phyloP scores from a whole-genome alignment of 2,888 invertebrate genomes.

The Andrena fulva region DNA sequence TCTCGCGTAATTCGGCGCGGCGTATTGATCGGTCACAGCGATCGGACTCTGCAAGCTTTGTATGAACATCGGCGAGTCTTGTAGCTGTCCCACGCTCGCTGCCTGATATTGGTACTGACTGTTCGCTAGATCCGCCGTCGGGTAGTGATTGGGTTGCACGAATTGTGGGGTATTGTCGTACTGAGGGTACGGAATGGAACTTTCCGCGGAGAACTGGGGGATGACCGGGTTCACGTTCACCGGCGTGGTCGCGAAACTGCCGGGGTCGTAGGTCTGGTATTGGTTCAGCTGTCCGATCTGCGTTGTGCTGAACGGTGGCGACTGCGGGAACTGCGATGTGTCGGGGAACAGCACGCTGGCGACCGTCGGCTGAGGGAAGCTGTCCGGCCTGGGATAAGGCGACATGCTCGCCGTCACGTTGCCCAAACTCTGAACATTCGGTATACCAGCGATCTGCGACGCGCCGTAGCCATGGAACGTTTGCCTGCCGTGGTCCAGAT shows the following conservation, averaged over 20 bases:
- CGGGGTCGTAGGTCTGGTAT: constrained; percentile 77
- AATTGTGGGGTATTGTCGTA: constrained; percentile 77
- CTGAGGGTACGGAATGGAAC: constrained; percentile 76
- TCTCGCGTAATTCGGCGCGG: constrained; percentile 77
- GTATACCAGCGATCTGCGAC: constrained; percentile 72
- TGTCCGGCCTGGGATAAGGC: constrained; percentile 76
- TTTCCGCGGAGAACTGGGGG: constrained; percentile 77
- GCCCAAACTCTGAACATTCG: constrained; percentile 71
- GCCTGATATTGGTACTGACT: constrained; percentile 77
- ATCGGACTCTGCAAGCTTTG: constrained; percentile 79
- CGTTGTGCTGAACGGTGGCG: constrained; percentile 73
- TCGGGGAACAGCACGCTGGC: constrained; percentile 77
- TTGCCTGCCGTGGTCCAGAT: constrained; percentile 70
- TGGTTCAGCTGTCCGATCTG: constrained; percentile 76
- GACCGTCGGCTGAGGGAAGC: constrained; percentile 75
- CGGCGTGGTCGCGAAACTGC: constrained; percentile 75
- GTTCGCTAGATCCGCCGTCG: constrained; percentile 72
- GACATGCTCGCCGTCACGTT: constrained; percentile 75
- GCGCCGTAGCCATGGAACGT: constrained; percentile 74
- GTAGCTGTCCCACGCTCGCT: constrained; percentile 74
- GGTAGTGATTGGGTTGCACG: constrained; percentile 78
- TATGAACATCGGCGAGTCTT: constrained; percentile 78
- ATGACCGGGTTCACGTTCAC: constrained; percentile 77
- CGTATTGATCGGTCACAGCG: constrained; percentile 78
- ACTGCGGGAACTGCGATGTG: constrained; percentile 76